Percentiles rank a stretch among this genome's conserved stretches.
Evolutionary conservation across 2,797 vertebrate genomes (phyloP).

Genomic region (Meriones psammophilus): DNA sequence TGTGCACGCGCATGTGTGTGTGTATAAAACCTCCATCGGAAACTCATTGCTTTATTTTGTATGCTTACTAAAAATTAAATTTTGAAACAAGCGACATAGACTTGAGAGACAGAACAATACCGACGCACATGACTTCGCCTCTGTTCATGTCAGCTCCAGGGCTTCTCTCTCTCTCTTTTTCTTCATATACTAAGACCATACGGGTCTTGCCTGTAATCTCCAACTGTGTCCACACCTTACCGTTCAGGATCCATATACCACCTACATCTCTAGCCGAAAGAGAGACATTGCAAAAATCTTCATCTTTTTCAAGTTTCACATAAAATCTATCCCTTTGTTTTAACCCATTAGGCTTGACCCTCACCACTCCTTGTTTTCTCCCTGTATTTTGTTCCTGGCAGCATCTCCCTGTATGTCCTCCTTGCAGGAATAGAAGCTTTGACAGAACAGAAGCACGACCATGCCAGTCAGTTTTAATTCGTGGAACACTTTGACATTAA

Average conservation of each 20-base stretch:
- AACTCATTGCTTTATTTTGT: not conserved
- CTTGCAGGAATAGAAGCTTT: not conserved
- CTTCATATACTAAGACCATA: not conserved
- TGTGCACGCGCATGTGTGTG: not conserved
- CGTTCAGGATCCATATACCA: accelerated
- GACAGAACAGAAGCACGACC: not conserved
- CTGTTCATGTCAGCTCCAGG: too few relatives aligned
- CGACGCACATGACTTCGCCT: too few relatives aligned
- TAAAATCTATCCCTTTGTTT: not conserved
- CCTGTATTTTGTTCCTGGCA: not conserved
- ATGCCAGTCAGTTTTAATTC: too few relatives aligned
- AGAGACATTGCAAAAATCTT: not conserved
- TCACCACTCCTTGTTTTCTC: not conserved
- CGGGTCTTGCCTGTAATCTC: too few relatives aligned
- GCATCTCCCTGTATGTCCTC: not conserved
- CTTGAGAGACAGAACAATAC: not conserved
- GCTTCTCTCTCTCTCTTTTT: accelerated
- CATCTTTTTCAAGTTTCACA: not conserved
- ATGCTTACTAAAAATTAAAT: not conserved
- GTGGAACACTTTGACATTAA: not conserved
- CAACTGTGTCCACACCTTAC: not conserved
- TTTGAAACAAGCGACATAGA: not conserved
- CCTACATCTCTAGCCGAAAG: too few relatives aligned
- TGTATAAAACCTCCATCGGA: not conserved
- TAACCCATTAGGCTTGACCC: not conserved